Percentiles rank a stretch among this genome's conserved stretches.
Conservation (phyloP, 2,797 vertebrate genomes). For the Peromyscus eremicus region DNA sequence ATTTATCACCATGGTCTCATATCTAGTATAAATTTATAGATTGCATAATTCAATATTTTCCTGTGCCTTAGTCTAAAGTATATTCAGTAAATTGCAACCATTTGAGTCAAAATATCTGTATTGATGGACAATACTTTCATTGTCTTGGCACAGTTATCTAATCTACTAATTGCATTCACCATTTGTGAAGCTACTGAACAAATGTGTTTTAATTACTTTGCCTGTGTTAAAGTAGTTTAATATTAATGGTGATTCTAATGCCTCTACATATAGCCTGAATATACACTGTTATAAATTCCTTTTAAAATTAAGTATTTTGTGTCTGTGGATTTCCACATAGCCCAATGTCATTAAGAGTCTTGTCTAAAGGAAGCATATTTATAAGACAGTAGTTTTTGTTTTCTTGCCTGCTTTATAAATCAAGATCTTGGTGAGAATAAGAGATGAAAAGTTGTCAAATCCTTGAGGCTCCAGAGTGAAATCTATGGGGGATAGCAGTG, state of each 20-base stretch:
- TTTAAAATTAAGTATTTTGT: conserved; percentile 56
- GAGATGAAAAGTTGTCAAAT: conserved; percentile 3
- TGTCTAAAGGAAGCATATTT: conserved; percentile 27
- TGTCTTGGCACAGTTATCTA: neutral
- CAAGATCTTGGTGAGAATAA: conserved; percentile 61
- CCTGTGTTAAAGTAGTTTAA: neutral
- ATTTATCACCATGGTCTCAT: neutral
- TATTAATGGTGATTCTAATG: neutral
- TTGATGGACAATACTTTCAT: neutral
- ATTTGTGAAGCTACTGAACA: neutral
- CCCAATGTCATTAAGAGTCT: conserved; percentile 59
- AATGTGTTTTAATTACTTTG: neutral
- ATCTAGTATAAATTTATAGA: neutral
- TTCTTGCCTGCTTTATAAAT: conserved; percentile 58
- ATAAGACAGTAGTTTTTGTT: neutral
- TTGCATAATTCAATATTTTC: neutral
- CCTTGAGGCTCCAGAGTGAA: neutral
- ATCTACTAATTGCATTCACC: neutral
- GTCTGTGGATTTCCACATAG: conserved; percentile 59
- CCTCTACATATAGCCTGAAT: neutral
- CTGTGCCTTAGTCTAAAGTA: conserved; percentile 13
- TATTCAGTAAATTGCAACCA: neutral
- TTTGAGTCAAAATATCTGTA: neutral
- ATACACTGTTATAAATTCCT: neutral
- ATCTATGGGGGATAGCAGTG: conserved; percentile 30